Evolutionary conservation across 2,888 invertebrate species (phyloP), one percentile per base, ranked within the genome.

Genomic region (Microchrysa polita): DNA sequence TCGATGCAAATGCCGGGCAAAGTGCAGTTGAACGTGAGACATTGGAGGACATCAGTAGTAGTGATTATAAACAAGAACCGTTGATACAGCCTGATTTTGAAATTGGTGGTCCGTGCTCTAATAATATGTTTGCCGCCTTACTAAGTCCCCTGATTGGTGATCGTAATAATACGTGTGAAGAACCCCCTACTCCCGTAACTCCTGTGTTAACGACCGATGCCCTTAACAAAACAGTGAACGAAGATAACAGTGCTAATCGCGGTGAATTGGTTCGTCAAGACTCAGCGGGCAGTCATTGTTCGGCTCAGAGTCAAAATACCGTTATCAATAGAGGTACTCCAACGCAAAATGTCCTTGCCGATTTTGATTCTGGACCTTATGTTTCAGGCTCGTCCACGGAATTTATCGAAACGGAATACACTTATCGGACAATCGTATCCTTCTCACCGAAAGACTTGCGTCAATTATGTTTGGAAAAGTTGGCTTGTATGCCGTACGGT

Each of bases 401-500:
- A 76, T 75, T 75, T 34, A 57, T 18, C 9, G 69, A 57, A 34
- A n/a, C 75, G 78, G 78, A 76, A 67, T 74, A 59, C 75, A 77
- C 27, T 76, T 76, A 75, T 74, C 78, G 76, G 74, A 78, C 42
- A n/a, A 2, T 55, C 55, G 77, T 79, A 48, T 74, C 75, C 34
- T 77, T 76, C 74, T 74, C 75, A 67, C 76, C 40, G 23, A n/a
- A 85, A 65, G 85, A 88, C 40, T 82, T 93, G 73, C 88, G 88
- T 78, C 89, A 91, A 78, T 82, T 92, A 44, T 92, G 92, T 81
- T 86, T 92, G 52, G 87, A 87, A 78, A 89, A 86, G 77, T 86
- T 93, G 10, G 86, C 90, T 18, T 86, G 88, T 5, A 86, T 92
- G 81, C 93, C 93, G 2, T 91, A 88, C 81, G 93, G 93, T 65